Base-by-base conservation (phyloP, 1,140 invertebrate genomes). In the Trichoplusia ni region DNA sequence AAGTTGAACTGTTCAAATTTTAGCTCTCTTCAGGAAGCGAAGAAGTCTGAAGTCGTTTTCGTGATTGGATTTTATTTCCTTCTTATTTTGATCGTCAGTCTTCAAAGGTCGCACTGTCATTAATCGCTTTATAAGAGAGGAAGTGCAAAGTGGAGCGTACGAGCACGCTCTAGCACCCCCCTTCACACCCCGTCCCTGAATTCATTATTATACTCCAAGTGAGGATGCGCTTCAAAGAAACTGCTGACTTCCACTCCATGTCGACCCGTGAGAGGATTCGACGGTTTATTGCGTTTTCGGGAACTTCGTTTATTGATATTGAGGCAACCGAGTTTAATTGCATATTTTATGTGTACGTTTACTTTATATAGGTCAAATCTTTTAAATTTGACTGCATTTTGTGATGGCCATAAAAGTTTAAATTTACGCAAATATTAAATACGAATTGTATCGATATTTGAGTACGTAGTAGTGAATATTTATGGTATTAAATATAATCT, bases 191-290 rank as follows among this genome's bases (percentile, higher is more conserved):
- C 69, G 47, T 67, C 72, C 70, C 75, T 77, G 83, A 86, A 86
- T 86, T 86, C 80, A 86, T 86, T 86, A 86, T 82, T 81, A 79
- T 82, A 76, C 77, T 75, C 72, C 31, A 71, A 67, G 67, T 61
- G 64, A 76, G 71, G 78, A 75, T 82, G 78, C 73, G 77, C 75
- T 75, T 84, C 79, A 84, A 84, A 83, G 81, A 82, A 84, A 81
- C 70, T 82, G 82, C 82, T 82, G 79, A 82, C 73, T 76, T 69
- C 67, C 49, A 62, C 63, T 63, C 67, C 61, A 42, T 60, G 62
- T 46, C 65, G 62, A 68, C 64, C 71, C 67, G 49, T 40, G 60
- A 54, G 60, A 68, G 59, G 53, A 58, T 77, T 73, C 61, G 46
- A 59, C 63, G 63, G 73, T 77, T 75, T 81, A 79, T 77, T 84